Base-by-base conservation (phyloP, 1,140 invertebrate species). In the Habropoda laboriosa region DNA sequence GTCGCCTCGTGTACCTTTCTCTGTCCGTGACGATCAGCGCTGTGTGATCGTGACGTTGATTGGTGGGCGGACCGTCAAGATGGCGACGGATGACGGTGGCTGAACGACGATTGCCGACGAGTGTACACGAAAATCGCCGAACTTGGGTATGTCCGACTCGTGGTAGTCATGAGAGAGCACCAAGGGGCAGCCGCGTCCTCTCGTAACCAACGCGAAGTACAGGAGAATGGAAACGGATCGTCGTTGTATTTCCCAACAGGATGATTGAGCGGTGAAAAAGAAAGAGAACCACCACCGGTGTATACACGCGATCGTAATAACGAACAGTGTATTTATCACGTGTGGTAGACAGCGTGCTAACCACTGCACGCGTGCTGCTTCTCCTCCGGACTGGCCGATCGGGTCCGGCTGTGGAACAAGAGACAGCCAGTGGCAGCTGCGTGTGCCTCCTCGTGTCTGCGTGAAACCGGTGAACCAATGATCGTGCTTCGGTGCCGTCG, bases 401-500 rank as follows among this genome's bases (percentile, higher is more conserved):
- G 61, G 85, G 87, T 86, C 88, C 85, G 80, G 82, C 73, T 64
- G 74, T 61, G 72, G 75, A 81, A 74, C 86, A 83, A 87, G 82
- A 87, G 83, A 77, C 66, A 86, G 80, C 81, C 70, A 77, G 75
- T 79, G 83, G 87, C 89, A 89, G 89, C 88, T 87, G 90, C 89
- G 90, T 89, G 86, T 79, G 85, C 82, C 81, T 85, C 82, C 86
- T 86, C 87, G 81, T 87, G 89, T 78, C 79, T 89, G 82, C 83
- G 87, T 86, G 83, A 81, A 88, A 86, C 86, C 86, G 88, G 89
- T 86, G 89, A 90, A 90, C 90, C 90, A 90, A 91, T 91, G 88
- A 88, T 90, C 87, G 90, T 87, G 81, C 81, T 83, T 81, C 79
- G 45, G 78, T 83, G 80, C 66, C 79, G 81, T 64, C 73, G 85